Conservation (phyloP, 2,888 invertebrate genomes). For the Ferdinandea cuprea region DNA sequence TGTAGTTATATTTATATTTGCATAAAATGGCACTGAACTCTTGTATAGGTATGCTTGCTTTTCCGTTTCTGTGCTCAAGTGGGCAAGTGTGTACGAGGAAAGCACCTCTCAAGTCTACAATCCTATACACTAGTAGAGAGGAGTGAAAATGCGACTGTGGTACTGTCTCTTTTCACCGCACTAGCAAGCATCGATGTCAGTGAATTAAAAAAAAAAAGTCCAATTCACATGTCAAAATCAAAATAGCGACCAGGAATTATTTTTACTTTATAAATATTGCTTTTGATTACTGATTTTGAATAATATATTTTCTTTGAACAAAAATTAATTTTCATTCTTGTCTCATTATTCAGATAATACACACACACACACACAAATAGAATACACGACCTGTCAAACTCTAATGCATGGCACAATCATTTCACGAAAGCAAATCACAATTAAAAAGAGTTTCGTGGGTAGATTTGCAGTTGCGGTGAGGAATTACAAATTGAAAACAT, state of each 20-base stretch:
- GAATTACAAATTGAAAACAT: constrained; percentile 3
- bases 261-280: neutral
- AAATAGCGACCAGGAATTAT: constrained; percentile 17
- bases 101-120: constrained; percentile 8
- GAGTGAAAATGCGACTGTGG: neutral
- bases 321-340: constrained; percentile 12
- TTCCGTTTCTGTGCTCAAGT: constrained; percentile 3
- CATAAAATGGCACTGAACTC: constrained; percentile 71
- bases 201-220: constrained; percentile 17
- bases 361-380: too few relatives aligned
- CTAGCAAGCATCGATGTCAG: constrained; percentile 27
- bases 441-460: neutral
- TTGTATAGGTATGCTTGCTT: constrained; percentile 52
- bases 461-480: neutral
- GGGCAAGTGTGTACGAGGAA: constrained; percentile 5
- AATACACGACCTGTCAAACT: constrained; percentile 17
- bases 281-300: constrained; percentile 5
- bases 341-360: neutral
- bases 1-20: constrained; percentile 54
- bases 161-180: constrained; percentile 45
- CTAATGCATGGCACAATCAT: constrained; percentile 9
- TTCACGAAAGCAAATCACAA: neutral
- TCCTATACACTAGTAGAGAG: neutral
- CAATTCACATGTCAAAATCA: constrained; percentile 56
- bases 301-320: neutral